phyloP scores from a whole-genome alignment of 2,797 vertebrate genomes.

The Pitangus sulphuratus region DNA sequence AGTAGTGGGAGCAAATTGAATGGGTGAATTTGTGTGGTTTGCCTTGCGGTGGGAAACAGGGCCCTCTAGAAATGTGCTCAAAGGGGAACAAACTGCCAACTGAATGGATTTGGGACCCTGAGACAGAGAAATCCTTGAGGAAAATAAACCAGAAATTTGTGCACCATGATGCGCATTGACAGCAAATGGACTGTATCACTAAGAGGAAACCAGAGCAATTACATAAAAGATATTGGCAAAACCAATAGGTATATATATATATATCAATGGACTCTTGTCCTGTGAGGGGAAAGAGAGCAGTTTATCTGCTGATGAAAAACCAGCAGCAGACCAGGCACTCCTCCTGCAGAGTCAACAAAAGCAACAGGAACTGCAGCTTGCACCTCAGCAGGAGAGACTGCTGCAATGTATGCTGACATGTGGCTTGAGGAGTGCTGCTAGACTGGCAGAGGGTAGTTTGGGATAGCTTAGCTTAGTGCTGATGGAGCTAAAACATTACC shows the following conservation, averaged over 20 bases:
- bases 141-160: not conserved
- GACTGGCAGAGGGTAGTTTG: not conserved
- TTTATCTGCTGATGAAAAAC: not conserved
- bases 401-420: not conserved
- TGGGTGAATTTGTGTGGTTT: not conserved
- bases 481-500: not conserved
- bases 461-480: not conserved
- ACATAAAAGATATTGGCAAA: not conserved
- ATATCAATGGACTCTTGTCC: not conserved
- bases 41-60: not conserved
- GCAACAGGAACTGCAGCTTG: not conserved
- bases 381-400: not conserved
- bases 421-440: not conserved
- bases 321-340: not conserved
- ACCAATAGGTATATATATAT: not conserved
- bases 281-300: not conserved
- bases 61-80: not conserved
- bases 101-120: not conserved
- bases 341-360: constrained; percentile 36
- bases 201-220: not conserved
- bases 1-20: not conserved
- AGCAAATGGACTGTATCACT: not conserved
- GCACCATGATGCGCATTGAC: not conserved
- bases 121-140: not conserved
- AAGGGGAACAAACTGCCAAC: not conserved